Evolutionary conservation across 2,113 vertebrate genomes (phyloP).

Genomic region (Gorsachius goisagi): DNA sequence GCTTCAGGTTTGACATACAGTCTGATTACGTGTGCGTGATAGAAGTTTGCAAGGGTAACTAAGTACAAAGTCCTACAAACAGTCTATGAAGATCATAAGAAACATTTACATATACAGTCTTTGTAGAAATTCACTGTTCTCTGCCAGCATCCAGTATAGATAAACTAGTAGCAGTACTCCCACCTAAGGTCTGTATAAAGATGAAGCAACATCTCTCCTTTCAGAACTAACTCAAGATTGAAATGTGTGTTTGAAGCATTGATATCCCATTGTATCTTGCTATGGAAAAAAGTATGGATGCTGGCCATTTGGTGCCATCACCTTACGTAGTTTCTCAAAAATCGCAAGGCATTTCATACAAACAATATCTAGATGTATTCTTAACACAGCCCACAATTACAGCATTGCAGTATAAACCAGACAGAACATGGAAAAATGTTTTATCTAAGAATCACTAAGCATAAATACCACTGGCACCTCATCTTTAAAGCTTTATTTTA

Average conservation of each 20-base stretch:
- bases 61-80: not conserved
- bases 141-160: not conserved
- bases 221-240: not conserved
- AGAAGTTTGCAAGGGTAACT: not conserved
- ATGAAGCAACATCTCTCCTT: not conserved
- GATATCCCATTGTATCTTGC: not conserved
- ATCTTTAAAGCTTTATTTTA: not conserved
- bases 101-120: not conserved
- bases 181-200: not conserved
- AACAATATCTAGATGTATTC: not conserved
- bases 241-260: not conserved
- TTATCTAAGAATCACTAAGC: not conserved
- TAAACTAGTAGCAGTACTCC: not conserved
- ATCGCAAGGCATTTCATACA: not conserved
- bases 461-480: not conserved
- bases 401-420: not conserved
- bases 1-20: not conserved
- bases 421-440: not conserved
- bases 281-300: not conserved
- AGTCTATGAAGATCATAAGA: not conserved
- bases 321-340: not conserved
- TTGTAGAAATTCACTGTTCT: not conserved
- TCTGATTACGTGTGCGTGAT: not conserved
- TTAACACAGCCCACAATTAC: not conserved
- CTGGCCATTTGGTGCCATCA: not conserved